phyloP scores from a whole-genome alignment of 2,113 vertebrate species.

The Clarias gariepinus region DNA sequence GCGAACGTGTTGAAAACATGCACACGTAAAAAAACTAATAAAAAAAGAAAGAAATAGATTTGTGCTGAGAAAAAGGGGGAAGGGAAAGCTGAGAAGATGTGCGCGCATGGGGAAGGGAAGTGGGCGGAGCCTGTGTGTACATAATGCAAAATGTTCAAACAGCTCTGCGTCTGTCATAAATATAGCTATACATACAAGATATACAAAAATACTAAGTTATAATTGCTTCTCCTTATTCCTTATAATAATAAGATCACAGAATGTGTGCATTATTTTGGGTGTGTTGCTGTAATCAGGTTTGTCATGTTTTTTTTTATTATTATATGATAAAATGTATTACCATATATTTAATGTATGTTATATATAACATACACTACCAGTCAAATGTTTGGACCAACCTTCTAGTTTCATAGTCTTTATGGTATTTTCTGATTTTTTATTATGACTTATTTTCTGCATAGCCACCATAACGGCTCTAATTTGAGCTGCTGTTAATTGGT shows the following conservation, averaged over 20 bases:
- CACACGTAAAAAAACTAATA: background rate
- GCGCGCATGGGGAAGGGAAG: constrained; percentile 51
- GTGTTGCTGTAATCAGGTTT: background rate
- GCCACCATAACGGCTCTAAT: too few species aligned
- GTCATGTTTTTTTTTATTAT: background rate
- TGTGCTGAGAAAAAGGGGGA: background rate
- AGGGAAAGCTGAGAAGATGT: background rate
- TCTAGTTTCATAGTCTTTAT: too few species aligned
- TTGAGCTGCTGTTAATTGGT: too few species aligned
- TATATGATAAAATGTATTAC: background rate
- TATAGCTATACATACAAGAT: background rate
- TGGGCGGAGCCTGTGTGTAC: constrained; percentile 58
- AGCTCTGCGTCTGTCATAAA: background rate
- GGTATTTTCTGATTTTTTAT: too few species aligned
- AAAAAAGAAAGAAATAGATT: background rate
- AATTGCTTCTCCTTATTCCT: background rate
- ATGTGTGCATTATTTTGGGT: background rate
- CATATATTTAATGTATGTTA: background rate
- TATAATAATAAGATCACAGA: background rate
- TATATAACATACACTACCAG: too few species aligned
- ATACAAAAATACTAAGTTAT: background rate
- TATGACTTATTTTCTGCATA: too few species aligned
- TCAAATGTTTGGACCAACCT: too few species aligned
- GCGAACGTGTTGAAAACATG: background rate
- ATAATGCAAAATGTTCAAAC: constrained; percentile 13